A percentile compares a stretch with the other conserved stretches of the same genome.
Conservation (phyloP, 2,113 vertebrate species). For the Poicephalus meyeri region DNA sequence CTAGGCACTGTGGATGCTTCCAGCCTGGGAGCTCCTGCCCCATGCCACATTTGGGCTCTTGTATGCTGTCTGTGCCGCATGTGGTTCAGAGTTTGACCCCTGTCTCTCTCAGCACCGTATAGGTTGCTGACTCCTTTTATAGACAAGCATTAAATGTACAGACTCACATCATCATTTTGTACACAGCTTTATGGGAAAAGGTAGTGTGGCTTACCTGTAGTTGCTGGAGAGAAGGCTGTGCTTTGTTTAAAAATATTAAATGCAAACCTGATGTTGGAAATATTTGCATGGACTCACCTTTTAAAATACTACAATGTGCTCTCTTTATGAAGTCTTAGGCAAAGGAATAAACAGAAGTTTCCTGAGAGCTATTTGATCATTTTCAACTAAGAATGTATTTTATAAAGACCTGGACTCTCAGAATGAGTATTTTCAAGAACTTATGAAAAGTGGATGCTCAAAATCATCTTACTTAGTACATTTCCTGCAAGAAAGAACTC, state of each 20-base stretch:
- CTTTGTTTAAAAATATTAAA: neutral
- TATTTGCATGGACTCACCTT: neutral
- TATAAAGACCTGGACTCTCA: neutral
- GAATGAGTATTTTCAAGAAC: neutral
- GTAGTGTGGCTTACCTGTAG: neutral
- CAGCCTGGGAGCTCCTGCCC: neutral
- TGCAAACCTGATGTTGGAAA: neutral
- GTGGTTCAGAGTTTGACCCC: neutral
- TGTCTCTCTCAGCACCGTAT: neutral
- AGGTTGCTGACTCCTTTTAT: neutral
- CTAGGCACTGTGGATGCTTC: rapidly evolving
- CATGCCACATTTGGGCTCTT: rapidly evolving
- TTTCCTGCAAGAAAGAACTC: neutral
- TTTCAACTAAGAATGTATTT: neutral
- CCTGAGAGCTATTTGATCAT: neutral
- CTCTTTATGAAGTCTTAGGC: neutral
- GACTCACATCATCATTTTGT: rapidly evolving
- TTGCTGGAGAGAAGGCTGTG: neutral
- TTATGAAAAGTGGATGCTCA: neutral
- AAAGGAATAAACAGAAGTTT: neutral
- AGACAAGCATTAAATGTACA: neutral
- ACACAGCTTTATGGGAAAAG: neutral
- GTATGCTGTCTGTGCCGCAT: rapidly evolving
- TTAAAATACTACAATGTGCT: neutral
- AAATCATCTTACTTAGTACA: neutral